Evolutionary conservation across 2,113 vertebrate species (phyloP).

Genomic region (Petrocephalus zakoni): DNA sequence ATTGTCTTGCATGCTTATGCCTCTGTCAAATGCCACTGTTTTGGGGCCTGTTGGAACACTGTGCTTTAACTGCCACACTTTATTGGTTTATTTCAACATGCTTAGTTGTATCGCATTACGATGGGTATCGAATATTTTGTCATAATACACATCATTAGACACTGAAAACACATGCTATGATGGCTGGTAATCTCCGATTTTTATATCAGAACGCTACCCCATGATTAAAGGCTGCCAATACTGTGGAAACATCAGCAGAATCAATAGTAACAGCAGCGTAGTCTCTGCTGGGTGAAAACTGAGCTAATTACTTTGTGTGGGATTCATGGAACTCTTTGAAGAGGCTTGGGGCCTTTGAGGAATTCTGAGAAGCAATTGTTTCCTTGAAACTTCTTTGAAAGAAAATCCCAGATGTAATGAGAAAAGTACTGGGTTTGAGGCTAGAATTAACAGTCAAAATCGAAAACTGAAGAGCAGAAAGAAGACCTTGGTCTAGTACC

Average conservation of each 20-base stretch:
- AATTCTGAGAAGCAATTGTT: constrained; percentile 11
- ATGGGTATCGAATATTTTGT: neutral
- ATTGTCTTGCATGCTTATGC: neutral
- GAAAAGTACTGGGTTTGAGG: constrained; percentile 9
- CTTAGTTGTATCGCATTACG: neutral
- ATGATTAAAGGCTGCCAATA: neutral
- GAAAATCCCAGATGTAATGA: neutral
- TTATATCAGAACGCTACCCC: neutral
- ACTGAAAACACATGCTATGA: neutral
- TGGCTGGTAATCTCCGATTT: neutral
- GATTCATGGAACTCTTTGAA: neutral
- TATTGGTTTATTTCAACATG: neutral
- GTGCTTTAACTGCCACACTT: neutral
- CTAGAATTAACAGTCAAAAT: neutral
- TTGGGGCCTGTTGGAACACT: neutral
- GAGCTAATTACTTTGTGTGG: constrained; percentile 6
- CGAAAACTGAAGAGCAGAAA: neutral
- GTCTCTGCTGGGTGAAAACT: neutral
- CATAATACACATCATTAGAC: neutral
- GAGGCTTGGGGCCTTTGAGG: constrained; percentile 1
- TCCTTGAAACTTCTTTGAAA: constrained; percentile 12
- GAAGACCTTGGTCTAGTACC: neutral
- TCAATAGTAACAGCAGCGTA: neutral
- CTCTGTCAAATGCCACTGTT: neutral
- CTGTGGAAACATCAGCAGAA: neutral